Conservation (phyloP, 1,140 invertebrate genomes). For the Trichonephila clavipes region DNA sequence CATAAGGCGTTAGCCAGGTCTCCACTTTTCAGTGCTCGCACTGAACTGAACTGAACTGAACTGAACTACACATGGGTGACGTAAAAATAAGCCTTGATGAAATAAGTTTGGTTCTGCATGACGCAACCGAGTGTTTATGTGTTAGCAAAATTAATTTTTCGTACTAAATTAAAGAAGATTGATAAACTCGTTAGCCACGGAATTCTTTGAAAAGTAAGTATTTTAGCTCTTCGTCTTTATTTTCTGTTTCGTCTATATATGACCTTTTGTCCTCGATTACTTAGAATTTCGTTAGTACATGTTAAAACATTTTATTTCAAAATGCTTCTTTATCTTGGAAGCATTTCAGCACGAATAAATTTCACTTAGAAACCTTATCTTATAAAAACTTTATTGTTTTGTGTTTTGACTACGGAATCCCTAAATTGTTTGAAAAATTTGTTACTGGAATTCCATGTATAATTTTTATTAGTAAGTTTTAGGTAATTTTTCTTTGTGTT, state of each 20-base stretch:
- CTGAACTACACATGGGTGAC: background rate
- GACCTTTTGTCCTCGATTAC: conserved; percentile 1
- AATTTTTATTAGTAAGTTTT: too few relatives aligned
- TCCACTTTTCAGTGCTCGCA: too few relatives aligned
- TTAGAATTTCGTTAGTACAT: background rate
- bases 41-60: too few relatives aligned
- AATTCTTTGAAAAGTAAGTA: background rate
- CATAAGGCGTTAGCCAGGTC: too few relatives aligned
- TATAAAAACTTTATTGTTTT: too few relatives aligned
- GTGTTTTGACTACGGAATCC: too few relatives aligned
- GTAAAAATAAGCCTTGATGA: conserved; percentile 26
- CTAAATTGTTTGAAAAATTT: too few relatives aligned
- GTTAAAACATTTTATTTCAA: background rate
- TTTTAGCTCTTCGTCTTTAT: background rate
- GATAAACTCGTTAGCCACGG: background rate
- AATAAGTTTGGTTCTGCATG: conserved; percentile 6
- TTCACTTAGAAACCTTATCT: too few relatives aligned
- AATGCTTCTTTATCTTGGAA: too few relatives aligned
- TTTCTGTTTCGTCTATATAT: background rate
- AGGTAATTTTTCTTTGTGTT: too few relatives aligned
- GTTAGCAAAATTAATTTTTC: conserved; percentile 3
- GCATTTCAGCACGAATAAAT: too few relatives aligned
- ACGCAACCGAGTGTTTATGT: conserved; percentile 32
- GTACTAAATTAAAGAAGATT: background rate
- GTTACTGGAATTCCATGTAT: too few relatives aligned